Conservation (phyloP, 2,113 vertebrate species). For the Chaetorhynchus papuensis region DNA sequence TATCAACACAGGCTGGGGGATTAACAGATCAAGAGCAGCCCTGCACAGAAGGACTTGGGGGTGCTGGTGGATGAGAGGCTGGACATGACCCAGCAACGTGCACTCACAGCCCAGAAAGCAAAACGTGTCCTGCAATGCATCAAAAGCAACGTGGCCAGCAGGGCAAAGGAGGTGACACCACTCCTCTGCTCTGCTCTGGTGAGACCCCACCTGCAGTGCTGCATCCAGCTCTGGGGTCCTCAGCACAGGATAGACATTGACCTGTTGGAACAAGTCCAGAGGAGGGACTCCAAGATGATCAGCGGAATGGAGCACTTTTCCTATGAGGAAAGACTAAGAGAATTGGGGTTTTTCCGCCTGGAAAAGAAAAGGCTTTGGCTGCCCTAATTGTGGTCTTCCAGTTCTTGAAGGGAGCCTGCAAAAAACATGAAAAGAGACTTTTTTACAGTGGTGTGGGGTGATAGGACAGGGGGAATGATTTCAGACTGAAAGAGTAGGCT, state of each 20-base stretch:
- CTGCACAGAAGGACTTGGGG: background rate
- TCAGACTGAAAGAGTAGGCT: background rate
- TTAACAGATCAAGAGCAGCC: background rate
- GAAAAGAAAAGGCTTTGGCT: background rate
- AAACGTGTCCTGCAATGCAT: background rate
- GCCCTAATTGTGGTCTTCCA: background rate
- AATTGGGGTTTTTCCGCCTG: background rate
- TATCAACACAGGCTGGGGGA: background rate
- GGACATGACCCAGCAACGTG: background rate
- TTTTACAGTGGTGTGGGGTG: background rate
- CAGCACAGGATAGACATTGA: background rate
- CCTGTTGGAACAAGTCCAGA: background rate
- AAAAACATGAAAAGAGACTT: background rate
- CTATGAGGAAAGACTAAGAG: background rate
- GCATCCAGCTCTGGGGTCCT: background rate
- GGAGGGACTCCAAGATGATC: background rate
- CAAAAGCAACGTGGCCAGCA: fast-evolving
- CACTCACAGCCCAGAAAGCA: fast-evolving
- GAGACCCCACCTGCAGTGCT: background rate
- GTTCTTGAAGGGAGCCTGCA: background rate
- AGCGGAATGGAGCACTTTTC: background rate
- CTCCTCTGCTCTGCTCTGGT: background rate
- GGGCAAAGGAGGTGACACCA: background rate
- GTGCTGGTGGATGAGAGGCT: background rate
- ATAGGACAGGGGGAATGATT: background rate